phyloP scores from a whole-genome alignment of 2,113 vertebrate genomes.

The Upupa epops region DNA sequence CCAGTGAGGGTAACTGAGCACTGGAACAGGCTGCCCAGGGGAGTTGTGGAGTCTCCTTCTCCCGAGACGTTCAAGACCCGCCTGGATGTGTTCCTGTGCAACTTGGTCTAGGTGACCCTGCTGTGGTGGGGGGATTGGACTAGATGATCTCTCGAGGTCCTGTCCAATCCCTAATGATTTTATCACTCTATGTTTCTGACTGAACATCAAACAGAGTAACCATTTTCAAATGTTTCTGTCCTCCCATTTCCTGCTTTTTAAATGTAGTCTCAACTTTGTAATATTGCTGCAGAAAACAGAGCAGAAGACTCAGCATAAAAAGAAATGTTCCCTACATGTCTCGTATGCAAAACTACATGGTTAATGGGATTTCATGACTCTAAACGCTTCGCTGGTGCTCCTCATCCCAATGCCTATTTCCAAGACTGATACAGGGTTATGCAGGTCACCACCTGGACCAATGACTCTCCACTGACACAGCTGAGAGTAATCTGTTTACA shows the following conservation, averaged over 20 bases:
- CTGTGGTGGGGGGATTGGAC: too few species aligned
- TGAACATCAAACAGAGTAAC: not conserved
- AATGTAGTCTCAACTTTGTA: not conserved
- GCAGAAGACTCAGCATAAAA: not conserved
- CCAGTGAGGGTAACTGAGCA: too few species aligned
- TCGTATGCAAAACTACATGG: accelerated
- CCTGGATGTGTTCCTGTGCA: too few species aligned
- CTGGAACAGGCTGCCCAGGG: too few species aligned
- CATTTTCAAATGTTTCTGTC: not conserved
- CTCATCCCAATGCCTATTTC: not conserved
- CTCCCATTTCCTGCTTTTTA: not conserved
- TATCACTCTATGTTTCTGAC: not conserved
- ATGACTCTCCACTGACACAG: accelerated
- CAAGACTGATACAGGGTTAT: not conserved
- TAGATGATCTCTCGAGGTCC: too few species aligned
- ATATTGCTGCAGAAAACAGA: not conserved
- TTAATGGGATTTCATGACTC: not conserved
- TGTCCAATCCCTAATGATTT: too few species aligned
- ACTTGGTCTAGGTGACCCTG: too few species aligned
- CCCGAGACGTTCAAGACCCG: too few species aligned
- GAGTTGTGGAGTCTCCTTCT: too few species aligned
- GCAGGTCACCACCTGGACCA: not conserved
- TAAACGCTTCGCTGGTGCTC: not conserved
- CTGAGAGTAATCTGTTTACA: not conserved
- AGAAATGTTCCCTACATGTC: not conserved